These are phyloP conservation scores for Stichopus chloronotus DNA, from an alignment of 35 echinoderm and acorn worm genomes.

Conservation along the genomic window DNA sequence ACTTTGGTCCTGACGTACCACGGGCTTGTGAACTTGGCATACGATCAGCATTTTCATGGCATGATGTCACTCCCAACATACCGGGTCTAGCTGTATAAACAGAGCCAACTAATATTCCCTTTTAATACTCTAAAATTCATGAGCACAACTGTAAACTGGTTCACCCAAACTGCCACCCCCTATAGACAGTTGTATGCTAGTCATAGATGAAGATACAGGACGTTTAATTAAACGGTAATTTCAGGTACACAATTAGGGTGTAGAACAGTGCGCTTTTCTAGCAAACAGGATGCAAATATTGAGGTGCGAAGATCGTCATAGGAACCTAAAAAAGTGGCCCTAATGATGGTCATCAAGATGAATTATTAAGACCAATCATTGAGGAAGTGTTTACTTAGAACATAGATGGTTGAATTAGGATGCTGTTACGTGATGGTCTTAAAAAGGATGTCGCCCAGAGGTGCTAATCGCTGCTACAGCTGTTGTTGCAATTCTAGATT, in stretches of 20 bases:
- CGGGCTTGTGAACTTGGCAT: too few species aligned
- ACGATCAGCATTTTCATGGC: too few species aligned
- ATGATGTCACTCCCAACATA: too few species aligned
- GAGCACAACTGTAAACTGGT: too few species aligned
- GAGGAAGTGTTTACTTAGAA: background rate
- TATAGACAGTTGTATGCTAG: background rate
- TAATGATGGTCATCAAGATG: background rate
- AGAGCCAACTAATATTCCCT: too few species aligned
- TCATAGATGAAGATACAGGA: background rate
- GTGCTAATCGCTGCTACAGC: background rate
- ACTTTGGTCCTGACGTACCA: too few species aligned
- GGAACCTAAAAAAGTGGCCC: background rate
- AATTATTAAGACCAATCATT: background rate
- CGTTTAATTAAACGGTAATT: background rate
- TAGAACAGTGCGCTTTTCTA: background rate
- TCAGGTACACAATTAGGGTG: background rate
- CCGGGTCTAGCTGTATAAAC: too few species aligned
- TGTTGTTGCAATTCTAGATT: background rate
- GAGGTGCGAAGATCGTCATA: background rate
- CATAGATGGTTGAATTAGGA: background rate
- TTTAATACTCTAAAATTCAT: too few species aligned
- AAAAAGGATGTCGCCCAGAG: background rate
- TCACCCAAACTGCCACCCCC: too few species aligned
- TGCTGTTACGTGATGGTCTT: background rate
- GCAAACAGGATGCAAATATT: conserved; percentile 20